Base-by-base conservation (phyloP, 2,797 vertebrate species). In the Ceryle rudis region DNA sequence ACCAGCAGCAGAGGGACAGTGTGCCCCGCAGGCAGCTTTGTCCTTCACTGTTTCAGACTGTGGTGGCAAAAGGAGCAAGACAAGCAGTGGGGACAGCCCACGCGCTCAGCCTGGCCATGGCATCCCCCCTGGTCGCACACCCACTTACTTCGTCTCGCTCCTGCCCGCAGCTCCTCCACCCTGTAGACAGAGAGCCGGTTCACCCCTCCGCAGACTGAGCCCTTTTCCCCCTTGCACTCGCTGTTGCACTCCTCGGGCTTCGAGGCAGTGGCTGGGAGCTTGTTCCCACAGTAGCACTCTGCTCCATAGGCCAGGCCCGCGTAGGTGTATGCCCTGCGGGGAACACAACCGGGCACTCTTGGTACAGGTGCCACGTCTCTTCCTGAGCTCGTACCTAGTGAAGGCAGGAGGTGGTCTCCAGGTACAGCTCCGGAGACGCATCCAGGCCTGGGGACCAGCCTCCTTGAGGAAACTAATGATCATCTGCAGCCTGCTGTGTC, bases 251-350 rank as follows among this genome's bases (percentile, higher is more conserved):
- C 99, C 97, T 99, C 98, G 5, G 98, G 98, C 31, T 97, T 97
- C 4, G 98, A 96, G 21, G 92, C 94, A 0, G 75, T 79, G 2
- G 95, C 97, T 0, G 98, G 98, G 57, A 99, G 98, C 52, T 96
- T 97, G 97, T 99, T 99, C 88, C 99, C 99, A 0, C 99, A 99
- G 98, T 99, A 99, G 97, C 99, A 99, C 97, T 99, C 99, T 0
- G 99, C 98, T 35, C 99, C 99, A 0, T 98, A 99, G 6, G 99
- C 99, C 97, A 99, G 97, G 10, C 99, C 99, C 0, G 99, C 99
- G 5, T 99, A 99, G 94, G 97, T 95, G 92, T 99, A 99, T 39
- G 99, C 99, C 93, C 99, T 99, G 97, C 1, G 2, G 54, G 54
- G 51, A 57, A 82, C 69, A 75, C 25, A 9, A 13, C 2, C 69